Evolutionary conservation across 2,888 invertebrate genomes (phyloP), one percentile per base, ranked within the genome.

Genomic region (Cantharis lateralis): DNA sequence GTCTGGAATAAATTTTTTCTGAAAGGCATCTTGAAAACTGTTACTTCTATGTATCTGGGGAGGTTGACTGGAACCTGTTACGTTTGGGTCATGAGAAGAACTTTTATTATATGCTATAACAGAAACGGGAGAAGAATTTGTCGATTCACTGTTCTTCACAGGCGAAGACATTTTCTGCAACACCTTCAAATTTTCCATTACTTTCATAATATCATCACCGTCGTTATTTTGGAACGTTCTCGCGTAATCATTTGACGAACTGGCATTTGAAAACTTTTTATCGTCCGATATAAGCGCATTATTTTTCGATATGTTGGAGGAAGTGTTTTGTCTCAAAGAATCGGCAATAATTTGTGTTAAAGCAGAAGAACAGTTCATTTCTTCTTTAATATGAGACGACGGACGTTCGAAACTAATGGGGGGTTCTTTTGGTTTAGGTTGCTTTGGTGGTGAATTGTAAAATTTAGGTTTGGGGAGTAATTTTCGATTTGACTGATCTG

Each of bases 171-270:
- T 80, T 78, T 88, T 89, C 80, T 89, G 89, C 64, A 90, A 83
- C 68, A 88, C 89, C 81, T 89, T 89, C 63, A 90, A 83, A 74
- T 88, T 87, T 77, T 89, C 89, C 88, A 89, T 89, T 16, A 89
- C 88, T 82, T 88, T 88, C 76, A 87, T 88, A 64, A 89, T 89
- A 79, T 90, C 89, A 48, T 87, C 87, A 16, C 84, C 85, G 24
- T 86, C 86, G 28, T 71, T 80, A 13, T 74, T 24, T 5, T 70
- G 26, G 26, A 79, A 78, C 9, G 76, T 16, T 66, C 79, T 80
- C 10, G 48, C 16, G 62, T 77, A 80, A 62, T 81, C 81, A n/a
- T 77, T 71, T 16, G 74, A 28, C 1, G 79, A 74, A 63, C 64
- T 75, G 18, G 72, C 68, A 20, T 62, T 76, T 18, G 72, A 15